Conservation (phyloP, 53 echinoderm and acorn worm genomes). For the Holothuria scabra region DNA sequence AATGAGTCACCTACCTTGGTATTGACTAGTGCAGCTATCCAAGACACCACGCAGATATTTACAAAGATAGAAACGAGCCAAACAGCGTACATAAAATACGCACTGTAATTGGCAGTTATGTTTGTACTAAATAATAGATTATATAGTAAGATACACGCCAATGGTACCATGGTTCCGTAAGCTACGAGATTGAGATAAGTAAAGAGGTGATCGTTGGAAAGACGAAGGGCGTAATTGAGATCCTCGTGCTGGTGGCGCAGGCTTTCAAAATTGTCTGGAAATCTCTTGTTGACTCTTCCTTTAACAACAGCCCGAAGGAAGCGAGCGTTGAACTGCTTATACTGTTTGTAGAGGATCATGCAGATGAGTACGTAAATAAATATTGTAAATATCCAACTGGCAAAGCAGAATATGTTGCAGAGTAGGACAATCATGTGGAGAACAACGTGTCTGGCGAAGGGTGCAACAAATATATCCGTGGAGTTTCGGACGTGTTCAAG, state of each 20-base stretch:
- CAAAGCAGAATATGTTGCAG: conserved; percentile 72
- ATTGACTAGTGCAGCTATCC: conserved; percentile 84
- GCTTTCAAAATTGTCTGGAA: conserved; percentile 77
- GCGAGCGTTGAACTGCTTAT: conserved; percentile 63
- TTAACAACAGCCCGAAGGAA: conserved; percentile 46
- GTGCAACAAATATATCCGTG: conserved; percentile 76
- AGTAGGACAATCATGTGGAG: conserved; percentile 66
- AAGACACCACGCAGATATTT: conserved; percentile 83
- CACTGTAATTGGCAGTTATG: conserved; percentile 18
- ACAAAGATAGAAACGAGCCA: conserved; percentile 86
- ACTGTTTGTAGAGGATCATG: conserved; percentile 59
- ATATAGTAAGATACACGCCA: conserved; percentile 87
- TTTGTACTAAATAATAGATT: conserved; percentile 62
- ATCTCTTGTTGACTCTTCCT: conserved; percentile 51
- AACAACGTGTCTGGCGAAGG: conserved; percentile 52
- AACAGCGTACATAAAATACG: conserved; percentile 74
- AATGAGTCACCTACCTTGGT: conserved; percentile 59
- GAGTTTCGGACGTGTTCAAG: conserved; percentile 69
- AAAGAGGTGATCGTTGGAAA: conserved; percentile 69
- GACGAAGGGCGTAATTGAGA: conserved; percentile 66
- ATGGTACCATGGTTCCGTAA: conserved; percentile 82
- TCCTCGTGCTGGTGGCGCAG: conserved; percentile 81
- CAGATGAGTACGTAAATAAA: conserved; percentile 74
- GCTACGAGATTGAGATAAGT: conserved; percentile 82
- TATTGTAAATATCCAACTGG: conserved; percentile 84